A percentile compares a stretch with the other conserved stretches of the same genome.
These are phyloP conservation scores for Autographa gamma DNA, from an alignment of 2,888 invertebrate species.

Conservation along the genomic window DNA sequence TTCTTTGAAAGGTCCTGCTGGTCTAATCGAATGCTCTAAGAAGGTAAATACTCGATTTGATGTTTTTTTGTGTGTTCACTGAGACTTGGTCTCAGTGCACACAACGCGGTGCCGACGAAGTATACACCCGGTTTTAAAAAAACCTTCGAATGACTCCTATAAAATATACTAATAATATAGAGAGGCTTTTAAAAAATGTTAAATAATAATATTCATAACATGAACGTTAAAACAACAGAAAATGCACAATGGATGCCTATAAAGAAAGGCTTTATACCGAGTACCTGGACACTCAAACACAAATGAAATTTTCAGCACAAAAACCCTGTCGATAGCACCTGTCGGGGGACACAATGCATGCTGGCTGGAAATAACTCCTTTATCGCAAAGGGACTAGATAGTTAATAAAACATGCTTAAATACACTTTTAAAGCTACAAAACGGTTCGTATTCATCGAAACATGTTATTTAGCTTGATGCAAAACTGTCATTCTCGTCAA, in stretches of 20 bases:
- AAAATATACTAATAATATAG: too few relatives aligned
- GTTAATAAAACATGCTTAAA: not conserved
- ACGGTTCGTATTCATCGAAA: too few relatives aligned
- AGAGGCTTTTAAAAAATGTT: too few relatives aligned
- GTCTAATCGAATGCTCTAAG: too few relatives aligned
- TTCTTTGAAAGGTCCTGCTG: too few relatives aligned
- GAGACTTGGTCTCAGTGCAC: too few relatives aligned
- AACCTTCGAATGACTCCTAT: not conserved
- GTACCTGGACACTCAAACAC: not conserved
- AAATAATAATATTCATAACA: not conserved
- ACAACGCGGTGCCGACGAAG: too few relatives aligned
- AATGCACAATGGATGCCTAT: not conserved
- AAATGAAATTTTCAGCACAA: not conserved
- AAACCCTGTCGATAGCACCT: not conserved
- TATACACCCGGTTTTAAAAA: not conserved
- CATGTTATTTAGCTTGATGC: too few relatives aligned
- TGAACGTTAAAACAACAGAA: not conserved
- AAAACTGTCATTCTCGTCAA: too few relatives aligned
- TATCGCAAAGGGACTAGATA: not conserved
- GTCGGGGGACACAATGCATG: not conserved
- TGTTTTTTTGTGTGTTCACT: too few relatives aligned
- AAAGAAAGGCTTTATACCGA: not conserved
- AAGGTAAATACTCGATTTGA: too few relatives aligned
- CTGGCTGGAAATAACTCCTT: slow-evolving; percentile 2
- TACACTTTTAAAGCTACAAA: not conserved